phyloP scores from a whole-genome alignment of 92 coral and sea anemone genomes.

The Palythoa grandis region DNA sequence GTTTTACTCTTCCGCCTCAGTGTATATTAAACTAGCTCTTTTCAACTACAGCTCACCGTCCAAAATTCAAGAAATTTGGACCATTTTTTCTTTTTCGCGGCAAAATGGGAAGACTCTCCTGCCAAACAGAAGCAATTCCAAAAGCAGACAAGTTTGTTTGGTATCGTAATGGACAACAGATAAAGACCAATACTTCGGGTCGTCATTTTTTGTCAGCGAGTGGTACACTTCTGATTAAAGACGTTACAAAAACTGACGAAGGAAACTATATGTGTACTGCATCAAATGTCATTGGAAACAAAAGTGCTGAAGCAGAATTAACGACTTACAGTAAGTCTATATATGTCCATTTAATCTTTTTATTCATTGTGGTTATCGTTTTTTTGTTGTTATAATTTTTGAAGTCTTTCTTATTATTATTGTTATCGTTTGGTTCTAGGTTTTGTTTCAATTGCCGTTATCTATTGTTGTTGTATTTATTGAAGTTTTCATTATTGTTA shows the following conservation, averaged over 20 bases:
- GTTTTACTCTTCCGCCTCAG: too few species aligned
- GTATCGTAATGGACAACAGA: neutral
- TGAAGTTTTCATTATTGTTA: too few species aligned
- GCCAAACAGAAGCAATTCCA: conserved; percentile 88
- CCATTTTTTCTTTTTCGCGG: conserved; percentile 74
- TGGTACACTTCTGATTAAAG: neutral
- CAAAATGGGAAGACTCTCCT: conserved; percentile 54
- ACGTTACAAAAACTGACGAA: neutral
- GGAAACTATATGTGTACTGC: neutral
- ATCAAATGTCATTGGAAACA: neutral
- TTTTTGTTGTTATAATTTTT: neutral
- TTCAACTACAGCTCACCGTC: neutral
- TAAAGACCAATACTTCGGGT: neutral
- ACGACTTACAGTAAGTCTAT: neutral
- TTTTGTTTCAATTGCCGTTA: too few species aligned
- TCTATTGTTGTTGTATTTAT: too few species aligned
- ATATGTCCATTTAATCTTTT: neutral
- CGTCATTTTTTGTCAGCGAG: neutral
- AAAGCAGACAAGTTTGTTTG: conserved; percentile 36
- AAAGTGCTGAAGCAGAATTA: conserved; percentile 5
- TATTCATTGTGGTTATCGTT: neutral
- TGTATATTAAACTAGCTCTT: neutral
- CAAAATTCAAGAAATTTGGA: conserved; percentile 51
- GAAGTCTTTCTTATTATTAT: too few species aligned
- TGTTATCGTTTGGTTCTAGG: too few species aligned